Evolutionary conservation across 2,797 vertebrate genomes (phyloP).

Genomic region (Fratercula arctica): DNA sequence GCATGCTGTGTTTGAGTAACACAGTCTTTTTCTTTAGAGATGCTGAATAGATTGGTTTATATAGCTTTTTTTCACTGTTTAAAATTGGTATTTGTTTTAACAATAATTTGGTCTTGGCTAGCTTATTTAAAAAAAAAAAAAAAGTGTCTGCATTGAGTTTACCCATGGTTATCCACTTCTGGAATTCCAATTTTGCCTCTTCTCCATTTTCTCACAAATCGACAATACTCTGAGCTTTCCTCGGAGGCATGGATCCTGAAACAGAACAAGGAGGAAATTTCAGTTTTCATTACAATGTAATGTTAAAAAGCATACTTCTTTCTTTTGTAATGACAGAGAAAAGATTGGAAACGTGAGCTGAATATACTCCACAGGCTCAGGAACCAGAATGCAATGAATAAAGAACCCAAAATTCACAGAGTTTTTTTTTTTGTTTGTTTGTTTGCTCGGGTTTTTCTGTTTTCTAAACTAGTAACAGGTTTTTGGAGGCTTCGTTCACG

Average conservation of each 20-base stretch:
- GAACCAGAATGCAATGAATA: not conserved
- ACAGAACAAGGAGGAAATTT: not conserved
- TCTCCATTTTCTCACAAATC: not conserved
- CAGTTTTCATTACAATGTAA: not conserved
- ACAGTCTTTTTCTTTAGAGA: not conserved
- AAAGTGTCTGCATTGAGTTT: not conserved
- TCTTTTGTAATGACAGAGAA: not conserved
- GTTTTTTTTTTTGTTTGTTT: not conserved
- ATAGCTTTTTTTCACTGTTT: not conserved
- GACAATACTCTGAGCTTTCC: not conserved
- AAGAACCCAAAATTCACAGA: not conserved
- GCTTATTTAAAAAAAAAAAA: not conserved
- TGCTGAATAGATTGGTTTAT: not conserved
- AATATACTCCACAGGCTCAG: not conserved
- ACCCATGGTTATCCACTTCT: not conserved
- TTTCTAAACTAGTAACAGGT: not conserved
- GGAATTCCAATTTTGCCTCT: not conserved
- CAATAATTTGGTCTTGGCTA: not conserved
- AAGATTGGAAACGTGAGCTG: not conserved
- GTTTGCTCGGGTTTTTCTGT: not conserved
- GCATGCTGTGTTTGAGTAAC: not conserved
- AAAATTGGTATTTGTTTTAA: not conserved
- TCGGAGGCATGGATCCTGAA: not conserved
- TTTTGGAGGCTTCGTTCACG: not conserved
- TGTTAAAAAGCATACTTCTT: not conserved